These are phyloP conservation scores for Drosophila prolongata DNA, from an alignment of 2,888 invertebrate genomes.

Conservation along the genomic window DNA sequence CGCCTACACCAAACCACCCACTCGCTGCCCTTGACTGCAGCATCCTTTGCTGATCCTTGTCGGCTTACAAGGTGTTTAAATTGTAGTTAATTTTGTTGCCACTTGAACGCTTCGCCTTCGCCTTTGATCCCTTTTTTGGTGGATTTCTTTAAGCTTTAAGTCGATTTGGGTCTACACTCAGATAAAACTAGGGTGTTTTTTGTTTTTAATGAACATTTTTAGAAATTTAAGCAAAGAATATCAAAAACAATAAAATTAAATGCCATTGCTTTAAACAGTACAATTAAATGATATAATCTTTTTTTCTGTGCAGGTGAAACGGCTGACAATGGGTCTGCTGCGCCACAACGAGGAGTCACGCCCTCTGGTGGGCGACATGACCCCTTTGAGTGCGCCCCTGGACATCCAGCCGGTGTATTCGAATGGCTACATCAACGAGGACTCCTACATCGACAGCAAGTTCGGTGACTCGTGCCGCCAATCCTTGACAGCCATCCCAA, in stretches of 20 bases:
- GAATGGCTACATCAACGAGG: slow-evolving; percentile 91
- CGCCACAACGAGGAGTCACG: slow-evolving; percentile 89
- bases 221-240: too few species aligned
- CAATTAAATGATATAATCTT: too few species aligned
- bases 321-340: slow-evolving; percentile 90
- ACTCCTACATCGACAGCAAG: slow-evolving; percentile 85
- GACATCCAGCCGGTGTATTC: slow-evolving; percentile 74
- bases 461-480: slow-evolving; percentile 84
- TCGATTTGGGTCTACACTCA: background rate
- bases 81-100: slow-evolving; percentile 80
- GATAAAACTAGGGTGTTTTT: background rate
- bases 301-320: slow-evolving; percentile 85
- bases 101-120: slow-evolving; percentile 56
- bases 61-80: slow-evolving; percentile 78
- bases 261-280: too few species aligned
- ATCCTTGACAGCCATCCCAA: slow-evolving; percentile 82
- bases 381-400: slow-evolving; percentile 72
- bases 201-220: too few species aligned
- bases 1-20: slow-evolving; percentile 22
- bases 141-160: slow-evolving; percentile 45
- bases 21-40: slow-evolving; percentile 24
- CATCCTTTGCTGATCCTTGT: slow-evolving; percentile 38
- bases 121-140: slow-evolving; percentile 43
- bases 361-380: slow-evolving; percentile 88
- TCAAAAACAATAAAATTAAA: too few species aligned